Evolutionary conservation across 2,888 invertebrate species (phyloP), one percentile per base, ranked within the genome.

Genomic region (Clepsis dumicolana): DNA sequence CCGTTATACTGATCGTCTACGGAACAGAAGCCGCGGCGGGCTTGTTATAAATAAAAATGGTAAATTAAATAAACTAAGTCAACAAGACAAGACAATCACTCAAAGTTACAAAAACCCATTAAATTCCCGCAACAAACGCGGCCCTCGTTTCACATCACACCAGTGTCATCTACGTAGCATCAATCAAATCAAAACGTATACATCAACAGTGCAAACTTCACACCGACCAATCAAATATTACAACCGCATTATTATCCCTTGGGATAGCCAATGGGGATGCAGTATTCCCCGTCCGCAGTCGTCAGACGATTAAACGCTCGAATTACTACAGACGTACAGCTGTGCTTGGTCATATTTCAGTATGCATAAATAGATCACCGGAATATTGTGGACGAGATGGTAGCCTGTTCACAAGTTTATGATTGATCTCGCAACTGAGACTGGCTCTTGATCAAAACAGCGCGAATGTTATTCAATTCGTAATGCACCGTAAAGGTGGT

Each of bases 321-420:
- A 85, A 87, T 88, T 89, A 88, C 80, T 83, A 77, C 77, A 77
- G 74, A 75, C 72, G 71, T 74, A 74, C 88, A 89, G 87, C 86
- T 89, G 89, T 75, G 85, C 73, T 80, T 79, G 81, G 80, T 86
- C 84, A 88, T 86, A 85, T 87, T 87, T 88, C 85, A 86, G 85
- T 85, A 86, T 70, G 72, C 62, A 56, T 67, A 63, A 62, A 48
- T 41, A 16, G 14, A 50, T 54, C 29, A 61, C 16, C 35, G 5
- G 18, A 56, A 35, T 18, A 56, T 21, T 32, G 21, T 38, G 16
- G 54, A 18, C 16, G 0, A n/a, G 12, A 12, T 35, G 35, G 35
- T 12, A 10, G 1, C 12, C 12, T 35, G 35, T 10, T 35, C 12
- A 35, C n/a, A n/a, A n/a, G n/a, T n/a, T n/a, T n/a, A n/a, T n/a